Percentiles rank a stretch among this genome's conserved stretches.
Evolutionary conservation across 2,797 vertebrate genomes (phyloP).

Genomic region (Chiloscyllium punctatum): DNA sequence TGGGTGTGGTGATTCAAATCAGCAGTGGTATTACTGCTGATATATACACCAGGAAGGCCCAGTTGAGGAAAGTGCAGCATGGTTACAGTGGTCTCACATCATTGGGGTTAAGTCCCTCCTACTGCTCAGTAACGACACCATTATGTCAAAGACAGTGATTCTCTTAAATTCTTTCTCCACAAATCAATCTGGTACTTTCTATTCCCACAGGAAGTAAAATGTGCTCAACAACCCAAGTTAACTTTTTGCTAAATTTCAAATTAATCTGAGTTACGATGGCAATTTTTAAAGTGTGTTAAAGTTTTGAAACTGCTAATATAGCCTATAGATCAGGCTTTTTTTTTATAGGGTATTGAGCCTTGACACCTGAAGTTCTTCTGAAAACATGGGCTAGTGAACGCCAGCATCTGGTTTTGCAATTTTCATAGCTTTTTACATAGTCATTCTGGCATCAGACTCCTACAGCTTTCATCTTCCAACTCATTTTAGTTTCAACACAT

Average conservation of each 20-base stretch:
- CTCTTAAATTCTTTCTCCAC: not conserved
- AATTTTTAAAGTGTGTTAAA: not conserved
- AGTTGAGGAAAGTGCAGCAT: not conserved
- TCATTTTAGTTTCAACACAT: not conserved
- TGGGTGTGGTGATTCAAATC: not conserved
- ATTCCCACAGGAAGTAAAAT: not conserved
- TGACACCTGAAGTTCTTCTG: not conserved
- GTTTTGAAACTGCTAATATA: not conserved
- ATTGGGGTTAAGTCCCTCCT: no score
- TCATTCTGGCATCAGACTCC: not conserved
- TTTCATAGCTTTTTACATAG: not conserved
- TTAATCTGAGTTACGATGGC: not conserved
- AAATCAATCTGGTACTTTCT: no score
- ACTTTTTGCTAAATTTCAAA: not conserved
- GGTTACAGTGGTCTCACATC: not conserved
- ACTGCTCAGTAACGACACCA: not conserved
- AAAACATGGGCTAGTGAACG: not conserved
- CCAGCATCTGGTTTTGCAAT: not conserved
- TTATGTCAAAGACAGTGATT: not conserved
- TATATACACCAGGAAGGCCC: not conserved
- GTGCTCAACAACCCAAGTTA: not conserved
- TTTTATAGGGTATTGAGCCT: no score
- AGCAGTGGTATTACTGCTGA: not conserved
- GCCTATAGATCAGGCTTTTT: not conserved
- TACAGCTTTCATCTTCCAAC: not conserved